Percentiles rank a stretch among this genome's conserved stretches.
These are phyloP conservation scores for Dissostichus mawsoni DNA, from an alignment of 2,113 vertebrate species.

Conservation along the genomic window DNA sequence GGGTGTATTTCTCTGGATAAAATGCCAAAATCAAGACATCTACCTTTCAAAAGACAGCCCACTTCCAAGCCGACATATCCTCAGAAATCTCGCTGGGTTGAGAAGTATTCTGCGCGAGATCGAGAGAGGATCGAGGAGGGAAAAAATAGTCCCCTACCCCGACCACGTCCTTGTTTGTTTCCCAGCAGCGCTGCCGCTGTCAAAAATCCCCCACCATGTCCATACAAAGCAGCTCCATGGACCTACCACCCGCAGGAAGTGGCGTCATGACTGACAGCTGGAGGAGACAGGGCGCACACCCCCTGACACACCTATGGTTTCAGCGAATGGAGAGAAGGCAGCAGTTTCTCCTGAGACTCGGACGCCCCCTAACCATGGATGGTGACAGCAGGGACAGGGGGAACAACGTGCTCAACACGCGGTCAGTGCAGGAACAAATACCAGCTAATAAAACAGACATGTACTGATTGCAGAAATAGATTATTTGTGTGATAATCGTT, in stretches of 20 bases:
- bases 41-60: constrained; percentile 68
- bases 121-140: constrained; percentile 15
- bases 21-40: constrained; percentile 22
- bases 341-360: constrained; percentile 23
- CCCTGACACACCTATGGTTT: constrained; percentile 83
- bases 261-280: constrained; percentile 71
- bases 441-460: neutral
- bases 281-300: constrained; percentile 50
- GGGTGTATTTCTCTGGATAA: constrained; percentile 12
- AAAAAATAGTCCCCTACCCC: constrained; percentile 44
- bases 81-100: constrained; percentile 16
- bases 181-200: constrained; percentile 76
- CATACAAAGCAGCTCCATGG: constrained; percentile 63
- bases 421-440: neutral
- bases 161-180: constrained; percentile 71
- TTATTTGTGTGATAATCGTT: neutral
- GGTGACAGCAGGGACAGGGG: neutral
- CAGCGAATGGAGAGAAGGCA: constrained; percentile 72
- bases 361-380: constrained; percentile 65
- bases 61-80: constrained; percentile 67
- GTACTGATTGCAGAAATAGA: neutral
- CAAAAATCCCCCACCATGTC: constrained; percentile 79
- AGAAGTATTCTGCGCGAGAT: constrained; percentile 23
- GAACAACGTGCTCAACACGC: neutral
- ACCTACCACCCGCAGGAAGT: constrained; percentile 77